A percentile compares a stretch with the other conserved stretches of the same genome.
Evolutionary conservation across 1,140 invertebrate genomes (phyloP).

Genomic region (Paralvinella palmiformis): DNA sequence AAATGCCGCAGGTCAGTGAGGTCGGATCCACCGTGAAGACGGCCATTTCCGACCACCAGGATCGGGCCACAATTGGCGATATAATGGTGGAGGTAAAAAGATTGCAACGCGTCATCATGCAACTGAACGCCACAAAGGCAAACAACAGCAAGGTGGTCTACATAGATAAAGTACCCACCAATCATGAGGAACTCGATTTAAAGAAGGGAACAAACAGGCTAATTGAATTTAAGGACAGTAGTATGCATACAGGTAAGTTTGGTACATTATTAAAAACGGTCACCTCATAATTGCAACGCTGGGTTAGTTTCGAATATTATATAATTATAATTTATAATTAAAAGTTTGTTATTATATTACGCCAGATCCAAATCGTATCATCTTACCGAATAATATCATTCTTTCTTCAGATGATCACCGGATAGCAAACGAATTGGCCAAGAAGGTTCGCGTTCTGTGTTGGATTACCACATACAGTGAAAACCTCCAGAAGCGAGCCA

Average conservation of each 20-base stretch:
- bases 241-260: background rate
- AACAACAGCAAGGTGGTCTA: too few species aligned
- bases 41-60: too few species aligned
- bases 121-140: too few species aligned
- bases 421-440: background rate
- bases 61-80: too few species aligned
- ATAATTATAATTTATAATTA: background rate
- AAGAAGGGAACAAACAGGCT: too few species aligned
- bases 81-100: too few species aligned
- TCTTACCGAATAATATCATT: background rate
- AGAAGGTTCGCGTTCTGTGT: constrained; percentile 1
- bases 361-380: background rate
- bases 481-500: constrained; percentile 2
- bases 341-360: background rate
- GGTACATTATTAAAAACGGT: background rate
- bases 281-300: background rate
- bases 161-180: too few species aligned
- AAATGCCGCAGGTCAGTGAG: too few species aligned
- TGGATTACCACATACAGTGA: background rate
- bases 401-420: constrained; percentile 1
- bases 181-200: too few species aligned
- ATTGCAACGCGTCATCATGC: too few species aligned
- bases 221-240: background rate
- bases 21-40: too few species aligned
- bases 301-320: background rate